Evolutionary conservation across 2,888 invertebrate species (phyloP).

Genomic region (Nomada fucata): DNA sequence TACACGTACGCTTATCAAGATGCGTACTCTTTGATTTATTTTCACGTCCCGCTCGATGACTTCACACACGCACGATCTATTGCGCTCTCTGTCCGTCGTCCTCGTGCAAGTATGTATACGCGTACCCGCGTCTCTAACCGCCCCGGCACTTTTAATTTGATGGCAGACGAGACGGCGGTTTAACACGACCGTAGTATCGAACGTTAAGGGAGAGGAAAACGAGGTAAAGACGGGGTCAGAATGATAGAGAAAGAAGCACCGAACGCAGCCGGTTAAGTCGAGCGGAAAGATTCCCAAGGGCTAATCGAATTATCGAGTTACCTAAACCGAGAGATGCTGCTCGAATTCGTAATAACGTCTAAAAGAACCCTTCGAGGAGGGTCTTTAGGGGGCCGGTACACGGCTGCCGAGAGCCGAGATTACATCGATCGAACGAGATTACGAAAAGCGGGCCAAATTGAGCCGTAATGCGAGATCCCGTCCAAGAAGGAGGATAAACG

Average conservation of each 20-base stretch:
- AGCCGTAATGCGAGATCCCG: slow-evolving; percentile 72
- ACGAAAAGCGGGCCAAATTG: slow-evolving; percentile 74
- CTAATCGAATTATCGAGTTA: slow-evolving; percentile 70
- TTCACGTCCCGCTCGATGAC: no score
- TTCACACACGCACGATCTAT: no score
- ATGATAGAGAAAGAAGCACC: not conserved
- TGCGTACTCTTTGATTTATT: no score
- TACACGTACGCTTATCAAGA: no score
- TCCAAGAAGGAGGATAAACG: slow-evolving; percentile 66
- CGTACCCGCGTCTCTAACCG: not conserved
- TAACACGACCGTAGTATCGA: not conserved
- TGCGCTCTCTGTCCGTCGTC: no score
- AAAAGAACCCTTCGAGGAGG: slow-evolving; percentile 57
- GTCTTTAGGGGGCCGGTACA: slow-evolving; percentile 62
- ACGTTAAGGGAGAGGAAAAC: not conserved
- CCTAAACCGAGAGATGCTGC: slow-evolving; percentile 60
- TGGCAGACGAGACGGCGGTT: slow-evolving; percentile 1
- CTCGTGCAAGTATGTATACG: no score
- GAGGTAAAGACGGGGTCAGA: not conserved
- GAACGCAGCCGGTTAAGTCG: slow-evolving; percentile 33
- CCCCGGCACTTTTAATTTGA: not conserved
- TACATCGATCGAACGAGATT: slow-evolving; percentile 74
- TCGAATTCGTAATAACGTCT: slow-evolving; percentile 67
- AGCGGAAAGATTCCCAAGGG: slow-evolving; percentile 50
- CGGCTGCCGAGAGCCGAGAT: slow-evolving; percentile 68